These are phyloP conservation scores for Pararge aegeria DNA, from an alignment of 1,140 invertebrate species.

Conservation along the genomic window DNA sequence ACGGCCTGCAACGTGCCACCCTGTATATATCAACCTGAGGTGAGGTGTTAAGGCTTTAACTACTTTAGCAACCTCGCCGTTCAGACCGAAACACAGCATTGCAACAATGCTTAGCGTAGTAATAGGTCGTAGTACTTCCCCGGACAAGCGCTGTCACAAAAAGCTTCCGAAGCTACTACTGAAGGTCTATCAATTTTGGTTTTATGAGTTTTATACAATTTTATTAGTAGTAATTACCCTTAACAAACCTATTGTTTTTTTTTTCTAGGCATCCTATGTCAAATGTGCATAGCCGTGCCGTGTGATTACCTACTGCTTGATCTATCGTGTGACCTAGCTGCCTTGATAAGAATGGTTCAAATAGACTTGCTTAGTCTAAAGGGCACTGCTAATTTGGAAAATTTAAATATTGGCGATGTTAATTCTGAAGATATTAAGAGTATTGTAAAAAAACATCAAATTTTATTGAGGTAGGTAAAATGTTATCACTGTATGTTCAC, in stretches of 20 bases:
- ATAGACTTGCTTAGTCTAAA: conserved; percentile 32
- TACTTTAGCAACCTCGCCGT: too few species aligned
- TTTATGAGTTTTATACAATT: too few species aligned
- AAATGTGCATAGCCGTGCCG: conserved; percentile 38
- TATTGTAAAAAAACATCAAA: conserved; percentile 41
- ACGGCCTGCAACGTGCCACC: too few species aligned
- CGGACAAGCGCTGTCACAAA: too few species aligned
- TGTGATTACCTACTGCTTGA: conserved; percentile 38
- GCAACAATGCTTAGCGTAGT: too few species aligned
- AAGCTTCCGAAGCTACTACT: too few species aligned
- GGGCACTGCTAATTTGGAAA: not conserved
- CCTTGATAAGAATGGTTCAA: conserved; percentile 38
- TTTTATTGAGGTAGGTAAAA: conserved; percentile 35
- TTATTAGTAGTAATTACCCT: too few species aligned
- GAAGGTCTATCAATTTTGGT: too few species aligned
- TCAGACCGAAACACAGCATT: too few species aligned
- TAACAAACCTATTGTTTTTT: not conserved
- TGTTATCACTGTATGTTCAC: not conserved
- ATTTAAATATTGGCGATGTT: conserved; percentile 8
- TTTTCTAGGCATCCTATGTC: conserved; percentile 24
- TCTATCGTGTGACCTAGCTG: conserved; percentile 35
- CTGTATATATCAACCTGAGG: too few species aligned
- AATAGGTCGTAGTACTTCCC: too few species aligned
- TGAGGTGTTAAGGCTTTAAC: too few species aligned
- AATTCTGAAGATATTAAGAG: conserved; percentile 33